These are phyloP conservation scores for Phaenicophaeus curvirostris DNA, from an alignment of 2,797 vertebrate genomes.

Conservation along the genomic window DNA sequence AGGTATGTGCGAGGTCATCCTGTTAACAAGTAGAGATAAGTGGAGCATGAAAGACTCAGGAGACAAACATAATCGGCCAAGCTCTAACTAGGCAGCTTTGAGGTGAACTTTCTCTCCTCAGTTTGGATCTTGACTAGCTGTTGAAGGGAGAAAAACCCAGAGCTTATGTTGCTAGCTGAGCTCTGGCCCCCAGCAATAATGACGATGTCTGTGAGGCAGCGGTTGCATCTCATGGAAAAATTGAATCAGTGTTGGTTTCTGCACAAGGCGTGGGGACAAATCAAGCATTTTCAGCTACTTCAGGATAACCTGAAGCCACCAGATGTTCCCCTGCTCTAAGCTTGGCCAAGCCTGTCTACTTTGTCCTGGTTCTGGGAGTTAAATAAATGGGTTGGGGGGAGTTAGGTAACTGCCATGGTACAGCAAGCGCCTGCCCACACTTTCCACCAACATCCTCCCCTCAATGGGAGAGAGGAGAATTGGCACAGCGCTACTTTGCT, in stretches of 20 bases:
- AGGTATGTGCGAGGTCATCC: background rate
- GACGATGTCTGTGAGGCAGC: background rate
- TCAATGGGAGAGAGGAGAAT: background rate
- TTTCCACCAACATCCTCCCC: background rate
- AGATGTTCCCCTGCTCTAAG: background rate
- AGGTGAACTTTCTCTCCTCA: background rate
- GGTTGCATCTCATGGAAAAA: background rate
- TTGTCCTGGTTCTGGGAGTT: background rate
- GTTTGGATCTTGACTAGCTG: background rate
- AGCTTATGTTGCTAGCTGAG: background rate
- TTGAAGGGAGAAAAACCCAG: background rate
- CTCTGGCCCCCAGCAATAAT: background rate
- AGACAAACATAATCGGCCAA: background rate
- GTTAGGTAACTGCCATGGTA: background rate
- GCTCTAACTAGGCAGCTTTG: background rate
- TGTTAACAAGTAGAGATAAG: background rate
- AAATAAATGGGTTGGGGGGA: background rate
- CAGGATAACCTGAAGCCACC: background rate
- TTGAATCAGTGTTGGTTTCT: accelerated
- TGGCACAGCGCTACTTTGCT: background rate
- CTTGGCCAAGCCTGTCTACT: background rate
- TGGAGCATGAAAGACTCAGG: background rate
- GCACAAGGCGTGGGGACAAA: background rate
- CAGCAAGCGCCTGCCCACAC: accelerated
- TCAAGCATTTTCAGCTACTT: background rate